phyloP scores from a whole-genome alignment of 2,113 vertebrate genomes.

The Greenwoodochromis staneri region DNA sequence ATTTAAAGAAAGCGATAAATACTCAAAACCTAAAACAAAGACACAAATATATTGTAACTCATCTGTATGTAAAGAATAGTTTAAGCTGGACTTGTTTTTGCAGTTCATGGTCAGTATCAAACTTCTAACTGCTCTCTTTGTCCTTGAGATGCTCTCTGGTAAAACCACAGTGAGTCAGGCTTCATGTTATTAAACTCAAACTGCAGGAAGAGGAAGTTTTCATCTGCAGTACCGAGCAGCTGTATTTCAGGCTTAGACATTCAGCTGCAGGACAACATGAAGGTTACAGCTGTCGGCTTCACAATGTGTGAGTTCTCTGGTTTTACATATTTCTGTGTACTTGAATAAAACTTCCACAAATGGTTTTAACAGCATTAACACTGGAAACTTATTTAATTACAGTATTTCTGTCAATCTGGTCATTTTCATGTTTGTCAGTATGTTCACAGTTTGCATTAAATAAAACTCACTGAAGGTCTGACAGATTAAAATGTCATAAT shows the following conservation, averaged over 20 bases:
- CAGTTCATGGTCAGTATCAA: accelerated
- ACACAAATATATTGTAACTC: neutral
- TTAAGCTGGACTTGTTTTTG: neutral
- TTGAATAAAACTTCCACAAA: neutral
- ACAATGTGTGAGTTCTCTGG: neutral
- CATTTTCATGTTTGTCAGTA: neutral
- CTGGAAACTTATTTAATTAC: accelerated
- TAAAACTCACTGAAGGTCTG: too few relatives aligned
- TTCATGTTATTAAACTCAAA: accelerated
- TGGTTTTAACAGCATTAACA: accelerated
- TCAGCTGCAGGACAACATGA: neutral
- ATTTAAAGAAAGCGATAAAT: accelerated
- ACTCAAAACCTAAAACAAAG: neutral
- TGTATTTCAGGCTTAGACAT: neutral
- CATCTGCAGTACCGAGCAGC: neutral
- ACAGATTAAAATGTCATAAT: too few relatives aligned
- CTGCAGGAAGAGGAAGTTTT: neutral
- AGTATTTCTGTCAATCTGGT: accelerated
- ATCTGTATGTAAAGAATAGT: neutral
- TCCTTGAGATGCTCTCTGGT: neutral
- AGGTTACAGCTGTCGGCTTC: accelerated
- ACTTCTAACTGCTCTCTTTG: accelerated
- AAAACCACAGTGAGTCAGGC: accelerated
- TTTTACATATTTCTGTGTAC: neutral
- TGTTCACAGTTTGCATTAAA: neutral